Percentiles rank a stretch among this genome's conserved stretches.
phyloP scores from a whole-genome alignment of 2,888 invertebrate genomes.

The Zhuqinia jingwanae region DNA sequence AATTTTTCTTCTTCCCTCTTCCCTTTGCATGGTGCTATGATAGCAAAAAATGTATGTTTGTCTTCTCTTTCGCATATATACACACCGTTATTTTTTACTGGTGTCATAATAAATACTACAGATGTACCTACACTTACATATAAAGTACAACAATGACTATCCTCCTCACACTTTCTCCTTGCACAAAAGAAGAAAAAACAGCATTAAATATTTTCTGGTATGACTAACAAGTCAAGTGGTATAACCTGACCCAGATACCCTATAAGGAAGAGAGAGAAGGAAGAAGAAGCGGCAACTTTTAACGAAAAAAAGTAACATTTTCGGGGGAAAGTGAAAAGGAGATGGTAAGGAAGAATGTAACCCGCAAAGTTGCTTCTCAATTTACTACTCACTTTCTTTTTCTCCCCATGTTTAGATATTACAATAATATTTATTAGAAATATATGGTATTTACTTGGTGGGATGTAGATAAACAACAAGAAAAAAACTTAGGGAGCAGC shows the following conservation, averaged over 20 bases:
- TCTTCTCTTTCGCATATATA: too few relatives aligned
- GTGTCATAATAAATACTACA: neutral
- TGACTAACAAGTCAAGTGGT: neutral
- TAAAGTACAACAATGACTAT: too few relatives aligned
- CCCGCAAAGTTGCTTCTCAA: neutral
- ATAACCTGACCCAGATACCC: constrained; percentile 47
- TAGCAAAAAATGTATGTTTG: neutral
- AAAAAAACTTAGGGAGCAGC: neutral
- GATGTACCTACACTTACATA: too few relatives aligned
- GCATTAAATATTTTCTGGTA: neutral
- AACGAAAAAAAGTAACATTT: neutral
- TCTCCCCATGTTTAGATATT: neutral
- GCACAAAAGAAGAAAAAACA: neutral
- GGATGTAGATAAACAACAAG: too few relatives aligned
- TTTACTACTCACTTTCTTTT: neutral
- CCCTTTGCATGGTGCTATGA: constrained; percentile 10
- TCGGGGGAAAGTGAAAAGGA: neutral
- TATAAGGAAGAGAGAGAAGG: neutral
- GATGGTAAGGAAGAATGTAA: neutral
- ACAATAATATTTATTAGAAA: too few relatives aligned
- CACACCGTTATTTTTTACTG: constrained; percentile 1
- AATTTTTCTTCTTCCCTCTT: constrained; percentile 40
- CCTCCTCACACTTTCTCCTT: too few relatives aligned
- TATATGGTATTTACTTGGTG: neutral
- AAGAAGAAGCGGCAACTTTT: neutral